A percentile compares a stretch with the other conserved stretches of the same genome.
Conservation (phyloP, 2,797 vertebrate species). For the Scomberomorus guttatus region DNA sequence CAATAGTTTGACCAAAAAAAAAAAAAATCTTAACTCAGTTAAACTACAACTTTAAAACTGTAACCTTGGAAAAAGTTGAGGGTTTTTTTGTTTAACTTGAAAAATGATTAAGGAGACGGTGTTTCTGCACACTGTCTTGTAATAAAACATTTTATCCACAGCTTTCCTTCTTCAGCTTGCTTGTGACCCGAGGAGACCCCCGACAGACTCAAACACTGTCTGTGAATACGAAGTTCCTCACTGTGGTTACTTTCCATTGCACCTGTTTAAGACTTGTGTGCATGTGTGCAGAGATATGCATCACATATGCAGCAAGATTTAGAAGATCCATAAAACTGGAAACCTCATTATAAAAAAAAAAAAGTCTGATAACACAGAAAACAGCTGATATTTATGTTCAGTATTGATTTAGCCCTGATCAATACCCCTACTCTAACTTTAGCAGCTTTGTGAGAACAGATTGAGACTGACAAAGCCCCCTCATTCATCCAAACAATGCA, state of each 20-base stretch:
- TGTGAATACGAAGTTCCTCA: neutral
- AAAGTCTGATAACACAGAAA: neutral
- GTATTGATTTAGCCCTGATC: constrained; percentile 35
- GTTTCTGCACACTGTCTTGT: neutral
- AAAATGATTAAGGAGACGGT: too few species aligned
- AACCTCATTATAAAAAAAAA: neutral
- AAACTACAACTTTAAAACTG: too few species aligned
- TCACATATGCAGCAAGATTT: neutral
- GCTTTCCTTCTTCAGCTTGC: neutral
- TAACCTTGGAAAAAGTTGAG: too few species aligned
- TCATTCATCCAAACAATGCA: constrained; percentile 50
- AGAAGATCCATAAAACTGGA: neutral
- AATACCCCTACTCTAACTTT: neutral
- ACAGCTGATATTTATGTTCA: constrained; percentile 37
- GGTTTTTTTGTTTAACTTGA: too few species aligned
- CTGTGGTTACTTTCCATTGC: neutral
- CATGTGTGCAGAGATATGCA: neutral
- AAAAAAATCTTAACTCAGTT: too few species aligned
- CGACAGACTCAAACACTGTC: neutral
- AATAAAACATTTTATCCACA: neutral
- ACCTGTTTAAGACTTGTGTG: constrained; percentile 3
- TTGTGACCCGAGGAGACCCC: neutral
- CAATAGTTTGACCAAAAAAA: too few species aligned
- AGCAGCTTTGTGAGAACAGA: constrained; percentile 2
- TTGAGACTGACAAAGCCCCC: neutral